Evolutionary conservation across 2,797 vertebrate species (phyloP), one percentile per base, ranked within the genome.

Genomic region (Anguilla marmorata): DNA sequence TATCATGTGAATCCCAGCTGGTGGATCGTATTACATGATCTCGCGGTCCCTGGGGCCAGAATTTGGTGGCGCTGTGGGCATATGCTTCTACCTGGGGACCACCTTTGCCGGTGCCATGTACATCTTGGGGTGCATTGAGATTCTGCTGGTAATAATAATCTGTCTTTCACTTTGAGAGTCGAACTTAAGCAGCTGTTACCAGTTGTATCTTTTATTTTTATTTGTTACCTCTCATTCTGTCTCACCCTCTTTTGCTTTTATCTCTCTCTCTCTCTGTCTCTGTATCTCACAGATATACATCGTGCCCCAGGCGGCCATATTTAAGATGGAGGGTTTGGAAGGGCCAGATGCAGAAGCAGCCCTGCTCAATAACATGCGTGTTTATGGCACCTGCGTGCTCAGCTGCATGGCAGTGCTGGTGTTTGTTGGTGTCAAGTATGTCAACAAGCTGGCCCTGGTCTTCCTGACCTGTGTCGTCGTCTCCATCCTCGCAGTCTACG

Each of bases 21-120:
- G 98, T n/a, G 98, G 98, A 5, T 98, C 98, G 11, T 99, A 99
- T 93, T 99, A 99, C 94, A 99, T 99, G 98, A 99, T 99, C 93
- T 99, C 98, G 0, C 98, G 98, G 84, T 99, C 98, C 0, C 94
- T 99, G 93, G 98, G 98, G 76, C 98, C 98, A 0, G 98, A 99
- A 94, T 99, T 99, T 85, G 98, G 98, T 14, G 98, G 98, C 6
- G 98, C 98, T 0, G 98, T 99, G 83, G 98, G 98, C 54, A 98
- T 99, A 92, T 99, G 98, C 94, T 99, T 99, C 95, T 99, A 99
- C 95, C 94, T 99, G 93, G 98, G 98, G 89, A 99, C 98, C 87
- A 99, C 98, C 12, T 99, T 99, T 90, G 98, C 98, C 0, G 98
- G 98, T 14, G 98, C 98, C 93, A 99, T 99, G 98, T 99, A 99